A percentile compares a stretch with the other conserved stretches of the same genome.
Evolutionary conservation across 2,113 vertebrate genomes (phyloP).

Genomic region (Gymnogyps californianus): DNA sequence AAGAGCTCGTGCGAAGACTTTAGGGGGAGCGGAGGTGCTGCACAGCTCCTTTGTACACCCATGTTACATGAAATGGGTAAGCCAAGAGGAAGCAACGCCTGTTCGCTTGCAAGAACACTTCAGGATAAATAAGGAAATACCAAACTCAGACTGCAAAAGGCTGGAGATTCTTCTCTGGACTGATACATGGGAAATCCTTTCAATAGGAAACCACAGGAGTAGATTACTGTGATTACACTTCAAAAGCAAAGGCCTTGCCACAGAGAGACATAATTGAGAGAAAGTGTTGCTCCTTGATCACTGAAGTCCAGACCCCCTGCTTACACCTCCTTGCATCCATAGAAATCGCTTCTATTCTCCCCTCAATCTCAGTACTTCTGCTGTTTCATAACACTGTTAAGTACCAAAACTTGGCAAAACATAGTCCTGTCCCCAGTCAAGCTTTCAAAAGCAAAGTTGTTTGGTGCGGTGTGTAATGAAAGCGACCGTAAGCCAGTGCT

Average conservation of each 20-base stretch:
- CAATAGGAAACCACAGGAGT: slow-evolving; percentile 76
- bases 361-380: neutral
- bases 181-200: slow-evolving; percentile 74
- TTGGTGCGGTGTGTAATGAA: accelerated
- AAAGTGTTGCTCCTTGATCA: slow-evolving; percentile 70
- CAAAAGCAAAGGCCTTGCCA: slow-evolving; percentile 75
- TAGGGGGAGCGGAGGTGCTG: neutral
- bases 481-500: accelerated
- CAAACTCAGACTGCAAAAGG: slow-evolving; percentile 54
- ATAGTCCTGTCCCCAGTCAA: neutral
- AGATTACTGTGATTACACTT: slow-evolving; percentile 81
- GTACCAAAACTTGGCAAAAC: neutral
- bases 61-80: accelerated
- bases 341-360: slow-evolving; percentile 57
- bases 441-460: neutral
- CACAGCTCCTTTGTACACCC: neutral
- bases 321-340: slow-evolving; percentile 60
- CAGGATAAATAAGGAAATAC: slow-evolving; percentile 54
- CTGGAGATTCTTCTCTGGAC: slow-evolving; percentile 67
- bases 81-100: neutral
- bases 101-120: neutral
- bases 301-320: slow-evolving; percentile 65
- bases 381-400: neutral
- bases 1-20: accelerated
- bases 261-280: slow-evolving; percentile 74